Evolutionary conservation across 2,797 vertebrate genomes (phyloP), one percentile per base, ranked within the genome.

Genomic region (Toxotes lorentzi): DNA sequence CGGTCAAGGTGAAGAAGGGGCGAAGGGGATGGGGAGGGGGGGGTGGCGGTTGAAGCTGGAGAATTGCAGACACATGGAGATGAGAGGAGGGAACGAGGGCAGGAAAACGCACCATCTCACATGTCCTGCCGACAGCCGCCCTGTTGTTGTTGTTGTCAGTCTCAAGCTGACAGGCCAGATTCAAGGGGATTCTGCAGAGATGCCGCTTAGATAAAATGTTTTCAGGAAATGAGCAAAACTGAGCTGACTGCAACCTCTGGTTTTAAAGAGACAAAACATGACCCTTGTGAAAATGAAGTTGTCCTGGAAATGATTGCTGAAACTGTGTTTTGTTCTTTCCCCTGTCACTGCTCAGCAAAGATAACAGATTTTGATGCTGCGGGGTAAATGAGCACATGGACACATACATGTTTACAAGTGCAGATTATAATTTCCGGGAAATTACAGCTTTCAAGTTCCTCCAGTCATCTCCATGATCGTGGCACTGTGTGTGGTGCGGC

Each of bases 61-160:
- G 75, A 76, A 81, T 84, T 82, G 73, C 84, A 88, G 85, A 87
- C 78, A 78, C 86, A 89, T 86, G 88, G 82, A 91, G 91, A 91
- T 90, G 92, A 92, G 85, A 84, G 71, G 77, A 65, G 83, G 74
- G 83, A 86, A 59, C 53, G 27, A 56, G 84, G 76, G 86, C 67
- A 60, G 54, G 79, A 78, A 1, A 41, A 79, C 0, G 59, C 74
- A 70, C 43, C 82, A 62, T 77, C 80, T 80, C 68, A 47, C 68
- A 83, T 70, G 73, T 82, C 86, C 78, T 73, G 69, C 74, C 21
- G 50, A 85, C 88, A 87, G 82, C 83, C 13, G 72, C 76, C 65
- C 85, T 73, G 78, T 76, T 59, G 86, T 91, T 92, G 86, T n/a
- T n/a, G n/a, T 92, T 92, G 89, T 89, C 91, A 86, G 79, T 79